Evolutionary conservation across 2,797 vertebrate species (phyloP), one percentile per base, ranked within the genome.

Genomic region (Labeo calbasu): DNA sequence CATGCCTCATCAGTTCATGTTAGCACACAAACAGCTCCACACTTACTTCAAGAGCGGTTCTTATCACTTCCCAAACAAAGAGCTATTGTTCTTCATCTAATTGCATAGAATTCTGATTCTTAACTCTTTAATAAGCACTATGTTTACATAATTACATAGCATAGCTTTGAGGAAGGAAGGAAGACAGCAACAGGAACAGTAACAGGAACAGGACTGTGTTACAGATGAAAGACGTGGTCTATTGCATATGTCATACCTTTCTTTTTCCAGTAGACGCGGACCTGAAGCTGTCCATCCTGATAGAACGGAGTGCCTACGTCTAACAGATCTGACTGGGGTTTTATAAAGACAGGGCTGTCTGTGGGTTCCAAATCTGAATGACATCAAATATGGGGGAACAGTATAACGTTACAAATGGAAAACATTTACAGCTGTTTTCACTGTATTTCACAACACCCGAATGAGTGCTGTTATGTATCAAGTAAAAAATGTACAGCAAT

Each of bases 211-310:
- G 69, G 71, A 32, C n/a, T 84, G 69, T 57, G 48, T 73, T 13
- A 21, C 19, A 53, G 63, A 84, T 82, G 25, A 84, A 84, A 87
- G 65, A 51, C 32, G n/a, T n/a, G 15, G 50, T 70, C 25, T 70
- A 65, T 76, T 40, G 32, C 14, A 63, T 73, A n/a, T n/a, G 68
- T 65, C 81, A 23, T 88, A 97, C 97, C 97, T 91, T 93, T 94
- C 89, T 95, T 96, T 89, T 97, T 96, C 97, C 97, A 98, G 92
- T 98, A 98, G 28, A 98, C 93, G 79, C 97, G 96, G 85, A 96
- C 96, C 69, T 95, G 95, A 71, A 99, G 96, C 77, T 94, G 94
- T 80, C 93, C 94, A 32, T 98, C 96, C 85, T 97, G 96, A 88
- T 96, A 98, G 91, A 98, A 98, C 0, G 97, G 97, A 0, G 94